These are phyloP conservation scores for Petroica traversi DNA, from an alignment of 2,113 vertebrate genomes.

Conservation along the genomic window DNA sequence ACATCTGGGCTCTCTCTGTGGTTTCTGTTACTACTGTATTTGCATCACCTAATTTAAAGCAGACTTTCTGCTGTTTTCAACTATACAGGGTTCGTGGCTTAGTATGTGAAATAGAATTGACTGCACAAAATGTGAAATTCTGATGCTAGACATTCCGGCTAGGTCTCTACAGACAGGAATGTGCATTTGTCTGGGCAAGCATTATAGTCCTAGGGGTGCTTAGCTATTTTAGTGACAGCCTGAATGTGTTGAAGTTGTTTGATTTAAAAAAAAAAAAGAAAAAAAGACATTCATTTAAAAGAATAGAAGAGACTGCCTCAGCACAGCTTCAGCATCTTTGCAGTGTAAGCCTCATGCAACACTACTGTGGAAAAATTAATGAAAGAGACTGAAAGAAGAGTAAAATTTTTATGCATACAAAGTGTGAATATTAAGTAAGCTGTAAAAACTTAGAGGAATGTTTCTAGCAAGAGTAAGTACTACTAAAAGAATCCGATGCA, in stretches of 20 bases:
- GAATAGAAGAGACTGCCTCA: neutral
- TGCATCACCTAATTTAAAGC: constrained; percentile 77
- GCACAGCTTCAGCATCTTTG: neutral
- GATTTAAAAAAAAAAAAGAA: neutral
- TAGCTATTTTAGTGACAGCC: constrained; percentile 58
- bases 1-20: constrained; percentile 13
- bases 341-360: neutral
- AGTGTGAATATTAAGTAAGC: neutral
- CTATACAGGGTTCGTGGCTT: constrained; percentile 66
- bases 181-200: constrained; percentile 78
- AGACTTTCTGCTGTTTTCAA: constrained; percentile 70
- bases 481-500: neutral
- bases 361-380: neutral
- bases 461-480: neutral
- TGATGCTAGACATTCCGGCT: constrained; percentile 80
- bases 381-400: neutral
- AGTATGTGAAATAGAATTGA: constrained; percentile 73
- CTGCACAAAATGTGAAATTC: constrained; percentile 71
- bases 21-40: constrained; percentile 61
- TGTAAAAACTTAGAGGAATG: neutral
- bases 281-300: neutral
- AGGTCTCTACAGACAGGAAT: constrained; percentile 79
- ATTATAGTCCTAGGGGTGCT: constrained; percentile 65
- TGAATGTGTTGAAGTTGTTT: constrained; percentile 1
- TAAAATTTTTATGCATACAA: neutral